Conservation (phyloP, 2,888 invertebrate species). For the Nowickia ferox region DNA sequence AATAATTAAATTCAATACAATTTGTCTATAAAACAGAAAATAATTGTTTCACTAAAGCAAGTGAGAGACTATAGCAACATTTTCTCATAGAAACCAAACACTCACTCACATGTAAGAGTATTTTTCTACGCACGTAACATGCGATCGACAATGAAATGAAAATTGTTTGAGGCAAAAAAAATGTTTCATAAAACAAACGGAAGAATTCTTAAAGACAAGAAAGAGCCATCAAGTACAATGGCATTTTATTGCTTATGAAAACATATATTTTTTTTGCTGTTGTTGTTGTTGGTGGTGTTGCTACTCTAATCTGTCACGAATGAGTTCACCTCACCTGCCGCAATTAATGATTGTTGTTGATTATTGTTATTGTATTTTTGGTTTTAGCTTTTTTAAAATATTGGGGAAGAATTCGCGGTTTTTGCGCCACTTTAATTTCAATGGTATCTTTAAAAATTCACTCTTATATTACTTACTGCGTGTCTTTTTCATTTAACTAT, state of each 20-base stretch:
- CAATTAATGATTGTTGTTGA: conserved; percentile 68
- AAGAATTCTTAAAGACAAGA: conserved; percentile 69
- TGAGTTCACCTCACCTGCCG: conserved; percentile 73
- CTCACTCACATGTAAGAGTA: conserved; percentile 12
- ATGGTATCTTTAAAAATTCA: conserved; percentile 38
- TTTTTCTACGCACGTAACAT: conserved; percentile 67
- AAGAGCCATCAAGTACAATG: conserved; percentile 66
- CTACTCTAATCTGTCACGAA: conserved; percentile 72
- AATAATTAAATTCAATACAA: conserved; percentile 72
- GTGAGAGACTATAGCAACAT: conserved; percentile 32
- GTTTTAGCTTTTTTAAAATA: conserved; percentile 42
- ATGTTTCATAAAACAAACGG: conserved; percentile 52
- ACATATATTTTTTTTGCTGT: conserved; percentile 36
- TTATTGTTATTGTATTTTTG: conserved; percentile 36
- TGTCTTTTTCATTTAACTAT: conserved; percentile 27
- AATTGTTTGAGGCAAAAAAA: conserved; percentile 29
- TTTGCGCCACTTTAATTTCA: conserved; percentile 59
- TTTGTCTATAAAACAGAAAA: conserved; percentile 67
- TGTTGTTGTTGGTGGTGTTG: conserved; percentile 34
- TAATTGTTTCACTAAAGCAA: conserved; percentile 60
- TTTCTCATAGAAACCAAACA: conserved; percentile 38
- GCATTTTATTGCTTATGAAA: conserved; percentile 60
- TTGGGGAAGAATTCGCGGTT: conserved; percentile 71
- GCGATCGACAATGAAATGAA: conserved; percentile 63
- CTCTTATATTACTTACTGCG: conserved; percentile 7